A percentile compares a stretch with the other conserved stretches of the same genome.
Conservation (phyloP, 2,113 vertebrate species). For the Maccullochella peelii region DNA sequence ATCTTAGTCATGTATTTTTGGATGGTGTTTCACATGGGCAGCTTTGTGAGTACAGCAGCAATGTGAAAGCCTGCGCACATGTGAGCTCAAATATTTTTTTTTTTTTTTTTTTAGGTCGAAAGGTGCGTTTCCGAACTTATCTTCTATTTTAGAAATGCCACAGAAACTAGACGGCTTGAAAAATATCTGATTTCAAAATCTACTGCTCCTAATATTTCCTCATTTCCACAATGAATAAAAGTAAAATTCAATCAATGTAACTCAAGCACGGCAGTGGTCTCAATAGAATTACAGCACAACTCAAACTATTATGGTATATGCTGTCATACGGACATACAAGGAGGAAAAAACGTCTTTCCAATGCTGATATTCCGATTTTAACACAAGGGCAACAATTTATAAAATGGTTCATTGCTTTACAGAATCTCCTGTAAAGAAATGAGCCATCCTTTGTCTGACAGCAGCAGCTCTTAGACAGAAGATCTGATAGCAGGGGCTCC, state of each 20-base stretch:
- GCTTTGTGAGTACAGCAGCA: slow-evolving; percentile 23
- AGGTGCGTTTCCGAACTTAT: neutral
- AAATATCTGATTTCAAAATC: neutral
- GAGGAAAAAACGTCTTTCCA: slow-evolving; percentile 4
- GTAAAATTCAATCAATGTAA: neutral
- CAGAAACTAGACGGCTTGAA: neutral
- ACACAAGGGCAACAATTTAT: slow-evolving; percentile 19
- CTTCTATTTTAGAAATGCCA: slow-evolving; percentile 5
- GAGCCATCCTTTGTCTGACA: slow-evolving; percentile 15
- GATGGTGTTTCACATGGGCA: slow-evolving; percentile 27
- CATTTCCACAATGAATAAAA: neutral
- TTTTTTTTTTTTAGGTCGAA: neutral
- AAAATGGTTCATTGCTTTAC: slow-evolving; percentile 22
- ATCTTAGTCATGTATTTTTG: slow-evolving; percentile 47
- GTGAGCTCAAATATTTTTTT: slow-evolving; percentile 32
- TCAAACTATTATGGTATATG: neutral
- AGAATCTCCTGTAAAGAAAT: slow-evolving; percentile 36
- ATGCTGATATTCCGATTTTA: slow-evolving; percentile 10
- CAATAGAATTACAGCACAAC: neutral
- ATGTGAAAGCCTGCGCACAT: slow-evolving; percentile 7
- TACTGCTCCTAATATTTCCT: neutral
- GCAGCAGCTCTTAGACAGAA: slow-evolving; percentile 59
- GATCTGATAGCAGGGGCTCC: slow-evolving; percentile 57
- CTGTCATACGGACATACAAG: neutral
- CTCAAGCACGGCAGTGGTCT: neutral